Percentiles rank a stretch among this genome's conserved stretches.
Conservation (phyloP, 2,113 vertebrate genomes). For the Apodemus sylvaticus region DNA sequence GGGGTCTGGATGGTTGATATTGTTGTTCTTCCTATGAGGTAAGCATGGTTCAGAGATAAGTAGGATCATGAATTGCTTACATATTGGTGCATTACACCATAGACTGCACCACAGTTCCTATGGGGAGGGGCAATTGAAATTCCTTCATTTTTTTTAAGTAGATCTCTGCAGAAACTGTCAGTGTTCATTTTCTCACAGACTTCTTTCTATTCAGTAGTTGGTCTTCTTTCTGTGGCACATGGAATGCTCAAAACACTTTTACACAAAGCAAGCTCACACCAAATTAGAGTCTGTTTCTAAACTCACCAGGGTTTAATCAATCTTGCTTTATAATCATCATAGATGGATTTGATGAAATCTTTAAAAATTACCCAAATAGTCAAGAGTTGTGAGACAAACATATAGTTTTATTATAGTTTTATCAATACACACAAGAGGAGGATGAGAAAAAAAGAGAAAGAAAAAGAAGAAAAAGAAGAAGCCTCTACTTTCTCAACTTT, state of each 20-base stretch:
- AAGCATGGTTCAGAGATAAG: conserved; percentile 44
- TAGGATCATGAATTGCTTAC: conserved; percentile 12
- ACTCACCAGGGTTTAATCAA: conserved; percentile 55
- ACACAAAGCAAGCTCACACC: conserved; percentile 32
- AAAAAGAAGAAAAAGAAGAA: not conserved
- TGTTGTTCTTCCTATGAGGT: too few species aligned
- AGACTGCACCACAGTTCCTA: not conserved
- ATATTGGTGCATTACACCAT: not conserved
- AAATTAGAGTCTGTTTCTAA: conserved; percentile 57
- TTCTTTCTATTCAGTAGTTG: not conserved
- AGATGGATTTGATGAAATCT: conserved; percentile 54
- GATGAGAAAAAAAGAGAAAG: not conserved
- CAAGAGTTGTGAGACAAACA: not conserved
- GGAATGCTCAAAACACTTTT: conserved; percentile 36
- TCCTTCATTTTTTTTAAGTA: conserved; percentile 24
- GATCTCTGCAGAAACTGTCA: conserved; percentile 37
- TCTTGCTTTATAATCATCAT: conserved; percentile 41
- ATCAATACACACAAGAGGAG: not conserved
- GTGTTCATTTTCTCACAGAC: conserved; percentile 42
- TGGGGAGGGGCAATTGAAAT: not conserved
- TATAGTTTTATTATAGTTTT: conserved; percentile 38
- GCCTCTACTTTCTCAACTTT: conserved; percentile 30
- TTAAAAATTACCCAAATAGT: conserved; percentile 40
- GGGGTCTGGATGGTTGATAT: too few species aligned
- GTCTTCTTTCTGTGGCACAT: not conserved